These are phyloP conservation scores for Cataglyphis altisquamis DNA, from an alignment of 2,888 invertebrate genomes.

Conservation along the genomic window DNA sequence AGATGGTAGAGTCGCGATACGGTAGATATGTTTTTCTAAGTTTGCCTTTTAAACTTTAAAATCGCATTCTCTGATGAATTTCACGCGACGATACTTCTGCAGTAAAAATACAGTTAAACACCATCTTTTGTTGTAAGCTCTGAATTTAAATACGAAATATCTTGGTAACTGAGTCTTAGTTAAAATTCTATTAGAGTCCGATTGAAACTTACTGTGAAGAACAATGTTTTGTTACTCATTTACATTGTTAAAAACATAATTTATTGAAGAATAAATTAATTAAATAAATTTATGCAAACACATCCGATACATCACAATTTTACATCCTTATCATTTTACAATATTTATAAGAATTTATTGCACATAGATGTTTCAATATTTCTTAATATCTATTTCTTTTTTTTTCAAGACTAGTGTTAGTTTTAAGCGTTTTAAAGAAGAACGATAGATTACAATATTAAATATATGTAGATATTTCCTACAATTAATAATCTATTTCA, in stretches of 20 bases:
- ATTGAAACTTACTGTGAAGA: constrained; percentile 11
- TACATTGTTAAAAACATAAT: constrained; percentile 13
- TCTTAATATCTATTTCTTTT: background rate
- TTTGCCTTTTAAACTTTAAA: constrained; percentile 17
- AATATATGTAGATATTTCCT: constrained; percentile 6
- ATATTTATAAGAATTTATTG: background rate
- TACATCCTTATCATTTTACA: background rate
- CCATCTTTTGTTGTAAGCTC: constrained; percentile 5
- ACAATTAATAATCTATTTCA: constrained; percentile 38
- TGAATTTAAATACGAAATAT: constrained; percentile 34
- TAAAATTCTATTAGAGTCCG: constrained; percentile 8
- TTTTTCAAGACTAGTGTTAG: background rate
- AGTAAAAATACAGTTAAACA: background rate
- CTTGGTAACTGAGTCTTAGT: background rate
- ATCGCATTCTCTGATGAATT: constrained; percentile 28
- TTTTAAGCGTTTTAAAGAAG: background rate
- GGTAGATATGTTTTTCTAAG: background rate
- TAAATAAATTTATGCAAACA: background rate
- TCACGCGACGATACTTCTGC: background rate
- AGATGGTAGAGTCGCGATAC: constrained; percentile 11
- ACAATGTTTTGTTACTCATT: background rate
- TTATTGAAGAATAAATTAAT: background rate
- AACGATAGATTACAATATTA: background rate
- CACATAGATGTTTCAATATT: background rate
- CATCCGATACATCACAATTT: background rate